Base-by-base conservation (phyloP, 2,113 vertebrate species). In the Apodemus speciosus region DNA sequence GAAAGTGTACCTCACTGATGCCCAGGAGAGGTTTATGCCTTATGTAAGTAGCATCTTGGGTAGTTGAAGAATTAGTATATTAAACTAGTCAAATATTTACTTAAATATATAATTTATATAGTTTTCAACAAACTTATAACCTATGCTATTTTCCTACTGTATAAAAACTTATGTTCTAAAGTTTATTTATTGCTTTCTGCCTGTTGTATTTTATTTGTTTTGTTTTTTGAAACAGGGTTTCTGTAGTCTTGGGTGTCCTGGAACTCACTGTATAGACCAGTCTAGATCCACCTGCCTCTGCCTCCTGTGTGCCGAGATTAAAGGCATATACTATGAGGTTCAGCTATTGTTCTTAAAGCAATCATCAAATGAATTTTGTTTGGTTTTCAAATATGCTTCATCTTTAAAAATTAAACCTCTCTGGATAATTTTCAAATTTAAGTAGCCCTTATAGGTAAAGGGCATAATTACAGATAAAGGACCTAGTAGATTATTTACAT, bases 91-190 rank as follows among this genome's bases (percentile, higher is more conserved):
- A 75, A n/a, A 77, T 92, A 91, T 92, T 89, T 89, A 68, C 43
- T 84, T 83, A 81, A 80, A 66, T 40, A 53, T 30, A 69, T 68
- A 51, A 85, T 88, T 38, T 25, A 35, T 84, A 43, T 89, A 85
- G 49, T 92, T 75, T 93, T 89, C 5, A 72, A 72, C 69, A 88
- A 49, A 77, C 3, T 83, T 93, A 53, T 20, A 87, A 4, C 49
- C 3, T 86, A 3, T 66, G 73, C 43, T 56, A 69, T 92, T 91
- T 96, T n/a, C 40, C 53, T 93, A 87, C 40, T 91, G 89, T 83
- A 7, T 76, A 91, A 88, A 92, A 93, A 86, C 58, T 85, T 92
- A 43, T 58, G 0, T 85, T n/a, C 43, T 64, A 75, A 84, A 92
- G 38, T 76, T 10, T 87, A 60, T 38, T 23, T 10, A 69, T 66